Percentiles rank a stretch among this genome's conserved stretches.
phyloP scores from a whole-genome alignment of 2,888 invertebrate genomes.

The Harpalus rubripes region DNA sequence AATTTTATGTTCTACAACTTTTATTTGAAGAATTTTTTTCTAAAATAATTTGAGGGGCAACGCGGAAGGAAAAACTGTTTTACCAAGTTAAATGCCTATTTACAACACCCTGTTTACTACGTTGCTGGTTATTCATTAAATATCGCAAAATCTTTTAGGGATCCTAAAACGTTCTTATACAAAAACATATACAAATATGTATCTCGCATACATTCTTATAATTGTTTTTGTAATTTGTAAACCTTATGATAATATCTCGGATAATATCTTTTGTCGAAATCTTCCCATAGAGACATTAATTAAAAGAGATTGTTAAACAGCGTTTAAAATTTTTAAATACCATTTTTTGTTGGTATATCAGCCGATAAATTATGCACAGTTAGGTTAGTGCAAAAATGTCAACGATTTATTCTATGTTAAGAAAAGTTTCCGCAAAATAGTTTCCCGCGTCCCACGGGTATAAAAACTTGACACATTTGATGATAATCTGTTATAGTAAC shows the following conservation, averaged over 20 bases:
- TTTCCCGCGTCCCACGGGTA: slow-evolving; percentile 6
- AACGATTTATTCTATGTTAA: slow-evolving; percentile 9
- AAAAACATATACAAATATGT: no score
- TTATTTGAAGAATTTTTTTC: no score
- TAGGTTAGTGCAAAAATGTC: slow-evolving; percentile 9
- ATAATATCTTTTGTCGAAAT: background rate
- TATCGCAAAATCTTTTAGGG: no score
- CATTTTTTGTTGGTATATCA: background rate
- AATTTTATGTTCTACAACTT: no score
- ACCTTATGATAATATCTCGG: background rate
- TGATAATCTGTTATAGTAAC: slow-evolving; percentile 28
- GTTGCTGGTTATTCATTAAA: no score
- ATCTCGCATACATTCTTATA: no score
- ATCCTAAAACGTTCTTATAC: no score
- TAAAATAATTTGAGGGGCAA: no score
- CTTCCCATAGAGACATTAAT: background rate
- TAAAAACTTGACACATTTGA: slow-evolving; percentile 18
- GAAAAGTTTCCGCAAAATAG: slow-evolving; percentile 37
- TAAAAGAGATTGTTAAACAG: background rate
- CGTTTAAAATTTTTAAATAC: background rate
- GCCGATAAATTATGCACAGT: slow-evolving; percentile 19
- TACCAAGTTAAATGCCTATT: no score
- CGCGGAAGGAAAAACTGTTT: no score
- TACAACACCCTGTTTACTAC: no score
- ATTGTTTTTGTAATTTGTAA: no score